Evolutionary conservation across 2,888 invertebrate species (phyloP).

Genomic region (Tetranychus truncatus): DNA sequence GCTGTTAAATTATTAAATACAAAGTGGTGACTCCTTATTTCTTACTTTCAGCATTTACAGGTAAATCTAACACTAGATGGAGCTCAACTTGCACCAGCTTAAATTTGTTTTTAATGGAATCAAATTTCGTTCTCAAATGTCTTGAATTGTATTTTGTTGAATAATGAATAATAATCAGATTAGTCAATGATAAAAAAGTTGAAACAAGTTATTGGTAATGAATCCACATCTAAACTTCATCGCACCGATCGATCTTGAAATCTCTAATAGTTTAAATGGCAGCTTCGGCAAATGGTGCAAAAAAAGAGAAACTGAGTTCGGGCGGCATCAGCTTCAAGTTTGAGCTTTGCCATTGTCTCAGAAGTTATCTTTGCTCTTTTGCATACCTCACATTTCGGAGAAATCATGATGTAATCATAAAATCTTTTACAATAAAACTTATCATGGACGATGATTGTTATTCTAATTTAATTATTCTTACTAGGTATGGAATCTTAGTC

Average conservation of each 20-base stretch:
- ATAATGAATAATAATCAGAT: constrained; percentile 56
- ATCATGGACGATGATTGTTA: constrained; percentile 78
- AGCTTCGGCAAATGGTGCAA: constrained; percentile 55
- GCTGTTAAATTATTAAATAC: too few species aligned
- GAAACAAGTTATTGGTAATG: constrained; percentile 90
- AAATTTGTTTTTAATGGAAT: too few species aligned
- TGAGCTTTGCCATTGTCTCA: constrained; percentile 66
- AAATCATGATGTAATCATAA: constrained; percentile 49
- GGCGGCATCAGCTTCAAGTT: constrained; percentile 40
- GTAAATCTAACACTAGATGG: too few species aligned
- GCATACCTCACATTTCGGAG: constrained; percentile 53
- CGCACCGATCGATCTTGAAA: constrained; percentile 90
- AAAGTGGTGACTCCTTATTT: too few species aligned
- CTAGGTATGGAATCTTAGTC: too few species aligned
- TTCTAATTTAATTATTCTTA: constrained; percentile 52
- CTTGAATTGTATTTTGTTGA: too few species aligned
- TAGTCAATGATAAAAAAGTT: constrained; percentile 91
- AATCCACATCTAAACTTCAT: constrained; percentile 96
- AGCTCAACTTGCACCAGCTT: too few species aligned
- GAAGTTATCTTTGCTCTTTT: constrained; percentile 56
- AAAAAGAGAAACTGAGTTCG: constrained; percentile 43
- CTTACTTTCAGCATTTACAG: too few species aligned
- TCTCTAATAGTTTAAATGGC: constrained; percentile 70
- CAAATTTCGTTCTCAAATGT: too few species aligned
- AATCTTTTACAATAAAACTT: constrained; percentile 66